A percentile compares a stretch with the other conserved stretches of the same genome.
phyloP scores from a whole-genome alignment of 2,888 invertebrate species.

The Azorinus chamasolen region DNA sequence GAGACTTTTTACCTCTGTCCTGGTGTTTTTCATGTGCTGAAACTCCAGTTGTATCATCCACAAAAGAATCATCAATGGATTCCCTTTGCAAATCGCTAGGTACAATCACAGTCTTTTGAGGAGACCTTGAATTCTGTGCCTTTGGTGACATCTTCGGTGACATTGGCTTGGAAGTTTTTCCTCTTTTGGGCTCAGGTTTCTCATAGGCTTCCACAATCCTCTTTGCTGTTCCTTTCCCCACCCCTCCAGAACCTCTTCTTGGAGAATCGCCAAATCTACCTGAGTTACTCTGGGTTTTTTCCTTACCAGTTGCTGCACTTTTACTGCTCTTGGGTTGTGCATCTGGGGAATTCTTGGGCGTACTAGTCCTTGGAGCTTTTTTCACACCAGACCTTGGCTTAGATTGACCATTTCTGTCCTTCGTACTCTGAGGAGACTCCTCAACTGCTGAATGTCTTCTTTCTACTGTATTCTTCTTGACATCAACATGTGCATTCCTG shows the following conservation, averaged over 20 bases:
- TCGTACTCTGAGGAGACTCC: slow-evolving; percentile 8
- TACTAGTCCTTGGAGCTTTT: slow-evolving; percentile 56
- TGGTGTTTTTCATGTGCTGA: too few relatives aligned
- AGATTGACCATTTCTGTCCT: slow-evolving; percentile 9
- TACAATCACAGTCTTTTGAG: too few relatives aligned
- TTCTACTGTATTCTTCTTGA: slow-evolving; percentile 52
- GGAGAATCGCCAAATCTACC: slow-evolving; percentile 20
- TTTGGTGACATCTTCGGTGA: too few relatives aligned
- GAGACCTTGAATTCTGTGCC: too few relatives aligned
- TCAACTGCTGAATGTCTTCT: slow-evolving; percentile 19
- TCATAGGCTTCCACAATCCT: too few relatives aligned
- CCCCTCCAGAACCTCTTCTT: background rate
- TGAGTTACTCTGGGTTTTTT: background rate
- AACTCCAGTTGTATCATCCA: too few relatives aligned
- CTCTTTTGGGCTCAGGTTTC: too few relatives aligned
- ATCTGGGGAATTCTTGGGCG: slow-evolving; percentile 57
- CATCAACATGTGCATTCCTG: background rate
- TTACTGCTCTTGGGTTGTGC: slow-evolving; percentile 2
- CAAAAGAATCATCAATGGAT: too few relatives aligned
- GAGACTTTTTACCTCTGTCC: too few relatives aligned
- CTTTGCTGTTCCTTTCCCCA: background rate
- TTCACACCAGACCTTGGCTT: slow-evolving; percentile 11
- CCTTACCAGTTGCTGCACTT: slow-evolving; percentile 1
- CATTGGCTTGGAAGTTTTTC: too few relatives aligned
- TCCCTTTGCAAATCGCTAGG: too few relatives aligned